Evolutionary conservation across 2,797 vertebrate genomes (phyloP), one percentile per base, ranked within the genome.

Genomic region (Mallotus villosus): DNA sequence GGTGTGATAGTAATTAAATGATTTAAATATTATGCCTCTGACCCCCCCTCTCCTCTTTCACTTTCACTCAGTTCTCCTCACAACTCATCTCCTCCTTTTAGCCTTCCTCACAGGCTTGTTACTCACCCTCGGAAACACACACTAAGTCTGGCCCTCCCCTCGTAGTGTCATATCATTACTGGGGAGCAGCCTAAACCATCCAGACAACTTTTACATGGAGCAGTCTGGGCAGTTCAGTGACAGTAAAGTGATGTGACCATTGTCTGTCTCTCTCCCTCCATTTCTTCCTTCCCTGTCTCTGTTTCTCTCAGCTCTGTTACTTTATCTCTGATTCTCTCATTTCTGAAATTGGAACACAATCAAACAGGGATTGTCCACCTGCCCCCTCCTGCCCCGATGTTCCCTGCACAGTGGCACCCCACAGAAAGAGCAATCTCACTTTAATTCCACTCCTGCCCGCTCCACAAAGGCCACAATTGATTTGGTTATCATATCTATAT

Each of bases 221-320:
- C 41, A 46, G 2, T 1, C 8, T 46, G 41, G 41, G 12, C 11
- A 46, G 41, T 46, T 46, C 41, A 46, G 11, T 37, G 9, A 37
- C 9, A 37, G 34, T 2, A 46, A 46, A 46, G 41, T 46, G 19
- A 16, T 29, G 22, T 19, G 61, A 6, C 14, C 19, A 22, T 29
- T 74, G 14, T 2, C 59, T 74, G 14, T 2, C 59, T 5, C 69
- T 19, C 4, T 77, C 21, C 0, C 58, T 21, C 11, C 16, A 16
- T 32, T 6, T 58, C 5, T 58, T 46, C 12, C 12, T 17, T 37
- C 57, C 58, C 17, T 70, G 63, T 14, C 22, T 65, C 63, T 46
- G n/a, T 65, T 9, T 22, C 63, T 51, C 65, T 67, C 41, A 77
- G 78, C 81, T 82, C 74, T 51, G 74, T 70, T 12, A 65, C 68